Base-by-base conservation (phyloP, 2,888 invertebrate species). In the Ariolimax columbianus region DNA sequence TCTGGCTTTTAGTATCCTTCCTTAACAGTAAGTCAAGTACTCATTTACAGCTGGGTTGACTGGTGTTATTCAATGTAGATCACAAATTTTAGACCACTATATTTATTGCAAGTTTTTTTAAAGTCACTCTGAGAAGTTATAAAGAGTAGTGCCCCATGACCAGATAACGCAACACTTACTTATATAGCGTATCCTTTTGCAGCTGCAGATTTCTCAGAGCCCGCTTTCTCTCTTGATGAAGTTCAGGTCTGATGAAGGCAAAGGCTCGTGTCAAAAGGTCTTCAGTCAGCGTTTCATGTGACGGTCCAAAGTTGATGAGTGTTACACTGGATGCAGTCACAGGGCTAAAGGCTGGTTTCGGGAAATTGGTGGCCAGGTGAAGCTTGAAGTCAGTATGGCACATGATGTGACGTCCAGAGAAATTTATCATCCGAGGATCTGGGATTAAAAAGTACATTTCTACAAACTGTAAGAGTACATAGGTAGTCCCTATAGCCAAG, bases 331-430 rank as follows among this genome's bases (percentile, higher is more conserved):
- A 93, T 9, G 93, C 92, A 17, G 93, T 89, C 73, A 90, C 89
- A 0, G 93, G 91, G 82, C 90, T 91, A 86, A 93, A 91, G 73
- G 88, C 88, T 14, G 93, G 93, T 81, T 92, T 92, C 36, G 91
- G 88, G 11, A 91, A 88, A 33, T 88, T 88, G 14, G 93, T 92
- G 11, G 93, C 89, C 78, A 94, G 86, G 86, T 90, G 92, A 77
- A 93, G 91, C 19, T 91, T 89, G 91, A 94, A 93, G 87, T 92
- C 90, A 59, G 91, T 91, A 84, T 93, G 92, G 87, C 93, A 93
- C 47, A 93, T 89, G 77, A 93, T 92, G n/a, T 92, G 89, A 7
- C 94, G 90, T 0, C 92, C 92, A 89, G 92, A 92, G 88, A 92
- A 93, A 75, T 90, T 89, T 83, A 93, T 92, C 91, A 93, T 92